phyloP scores from a whole-genome alignment of 1,140 invertebrate species.

The Cyclina sinensis region DNA sequence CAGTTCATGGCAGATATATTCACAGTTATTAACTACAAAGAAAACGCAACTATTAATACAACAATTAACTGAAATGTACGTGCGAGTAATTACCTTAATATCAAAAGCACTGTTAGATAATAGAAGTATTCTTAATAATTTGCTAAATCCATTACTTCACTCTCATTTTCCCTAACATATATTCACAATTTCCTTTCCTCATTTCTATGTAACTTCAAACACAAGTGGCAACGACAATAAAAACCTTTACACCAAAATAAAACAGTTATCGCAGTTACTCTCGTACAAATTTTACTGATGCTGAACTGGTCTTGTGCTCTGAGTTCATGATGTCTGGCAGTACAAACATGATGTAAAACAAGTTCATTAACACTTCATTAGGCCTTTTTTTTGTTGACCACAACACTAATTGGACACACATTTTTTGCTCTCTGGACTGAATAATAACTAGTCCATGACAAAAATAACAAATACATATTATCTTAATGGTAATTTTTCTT shows the following conservation, averaged over 20 bases:
- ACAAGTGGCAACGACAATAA: constrained; percentile 4
- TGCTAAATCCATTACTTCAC: background rate
- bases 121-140: constrained; percentile 6
- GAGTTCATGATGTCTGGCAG: background rate
- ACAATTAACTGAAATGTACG: constrained; percentile 13
- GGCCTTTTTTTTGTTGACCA: background rate
- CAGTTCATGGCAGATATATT: background rate
- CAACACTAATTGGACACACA: background rate
- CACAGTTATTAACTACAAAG: background rate
- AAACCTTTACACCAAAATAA: background rate
- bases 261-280: background rate
- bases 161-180: background rate
- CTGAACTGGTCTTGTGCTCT: background rate
- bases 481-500: no score
- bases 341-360: background rate
- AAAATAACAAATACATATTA: no score
- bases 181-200: background rate
- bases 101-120: background rate
- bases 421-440: no score
- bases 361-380: constrained; percentile 15
- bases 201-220: constrained; percentile 1
- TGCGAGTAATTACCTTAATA: background rate
- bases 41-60: background rate
- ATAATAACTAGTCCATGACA: no score
- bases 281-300: background rate